Evolutionary conservation across 2,888 invertebrate species (phyloP).

Genomic region (Fissipunctia ypsillon): DNA sequence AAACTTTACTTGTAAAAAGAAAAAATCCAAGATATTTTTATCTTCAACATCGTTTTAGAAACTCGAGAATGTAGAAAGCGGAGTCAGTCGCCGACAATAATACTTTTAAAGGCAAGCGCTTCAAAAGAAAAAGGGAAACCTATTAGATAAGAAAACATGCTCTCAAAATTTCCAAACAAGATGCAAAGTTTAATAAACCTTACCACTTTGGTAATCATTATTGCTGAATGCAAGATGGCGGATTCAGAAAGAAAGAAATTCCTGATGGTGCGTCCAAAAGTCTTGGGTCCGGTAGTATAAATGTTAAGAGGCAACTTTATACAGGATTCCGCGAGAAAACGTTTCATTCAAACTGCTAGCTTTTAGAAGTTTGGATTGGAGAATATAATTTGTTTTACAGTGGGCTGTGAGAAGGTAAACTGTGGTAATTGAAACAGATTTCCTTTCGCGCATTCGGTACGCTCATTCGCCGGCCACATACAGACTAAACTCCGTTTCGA

Average conservation of each 20-base stretch:
- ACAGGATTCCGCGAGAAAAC: conserved; percentile 64
- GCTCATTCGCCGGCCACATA: no score
- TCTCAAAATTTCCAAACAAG: conserved; percentile 54
- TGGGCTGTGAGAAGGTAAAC: background rate
- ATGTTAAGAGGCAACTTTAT: conserved; percentile 63
- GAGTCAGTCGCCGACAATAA: conserved; percentile 59
- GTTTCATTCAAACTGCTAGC: conserved; percentile 53
- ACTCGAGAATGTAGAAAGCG: conserved; percentile 46
- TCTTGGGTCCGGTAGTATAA: conserved; percentile 67
- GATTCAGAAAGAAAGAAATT: conserved; percentile 61
- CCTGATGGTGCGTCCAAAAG: conserved; percentile 50
- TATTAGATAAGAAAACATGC: conserved; percentile 56
- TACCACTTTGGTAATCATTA: conserved; percentile 65
- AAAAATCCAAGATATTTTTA: conserved; percentile 39
- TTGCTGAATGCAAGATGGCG: conserved; percentile 61
- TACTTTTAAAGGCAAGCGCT: conserved; percentile 48
- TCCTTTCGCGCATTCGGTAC: no score
- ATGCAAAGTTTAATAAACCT: conserved; percentile 66
- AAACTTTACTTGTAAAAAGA: conserved; percentile 46
- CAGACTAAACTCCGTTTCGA: no score
- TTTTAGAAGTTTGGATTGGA: conserved; percentile 20
- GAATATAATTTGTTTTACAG: conserved; percentile 27
- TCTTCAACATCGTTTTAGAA: conserved; percentile 48
- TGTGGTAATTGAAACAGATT: background rate
- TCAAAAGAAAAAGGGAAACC: conserved; percentile 45